These are phyloP conservation scores for Albula goreensis DNA, from an alignment of 2,113 vertebrate genomes.

Conservation along the genomic window DNA sequence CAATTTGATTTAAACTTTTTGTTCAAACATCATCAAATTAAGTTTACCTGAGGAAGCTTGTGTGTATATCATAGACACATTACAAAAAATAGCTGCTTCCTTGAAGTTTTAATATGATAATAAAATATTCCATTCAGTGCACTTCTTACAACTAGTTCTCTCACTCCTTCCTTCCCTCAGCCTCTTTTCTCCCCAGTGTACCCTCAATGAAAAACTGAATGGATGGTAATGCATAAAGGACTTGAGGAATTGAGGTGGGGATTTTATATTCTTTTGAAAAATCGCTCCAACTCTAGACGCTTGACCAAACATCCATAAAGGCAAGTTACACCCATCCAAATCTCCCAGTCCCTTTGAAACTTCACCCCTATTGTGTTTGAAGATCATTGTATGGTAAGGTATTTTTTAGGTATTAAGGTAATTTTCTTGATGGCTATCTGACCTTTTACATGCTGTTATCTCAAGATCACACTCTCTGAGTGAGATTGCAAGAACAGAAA, in stretches of 20 bases:
- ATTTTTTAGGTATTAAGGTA: conserved; percentile 23
- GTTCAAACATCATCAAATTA: too few relatives aligned
- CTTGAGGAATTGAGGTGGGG: conserved; percentile 45
- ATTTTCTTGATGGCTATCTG: conserved; percentile 1
- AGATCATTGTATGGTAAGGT: conserved; percentile 42
- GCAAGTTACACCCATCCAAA: conserved; percentile 55
- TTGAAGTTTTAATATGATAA: not conserved
- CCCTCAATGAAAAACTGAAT: conserved; percentile 21
- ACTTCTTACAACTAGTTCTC: not conserved
- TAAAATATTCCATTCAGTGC: not conserved
- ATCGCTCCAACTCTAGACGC: conserved; percentile 52
- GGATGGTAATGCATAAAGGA: conserved; percentile 43
- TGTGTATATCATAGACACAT: not conserved
- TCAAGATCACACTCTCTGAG: conserved; percentile 36
- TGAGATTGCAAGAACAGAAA: not conserved
- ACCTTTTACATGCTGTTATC: conserved; percentile 47
- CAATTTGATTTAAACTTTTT: too few relatives aligned
- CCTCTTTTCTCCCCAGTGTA: conserved; percentile 31
- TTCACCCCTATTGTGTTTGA: conserved; percentile 51
- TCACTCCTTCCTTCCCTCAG: conserved; percentile 1
- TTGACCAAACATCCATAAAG: conserved; percentile 63
- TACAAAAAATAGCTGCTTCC: not conserved
- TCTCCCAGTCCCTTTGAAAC: conserved; percentile 57
- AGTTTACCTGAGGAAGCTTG: too few relatives aligned
- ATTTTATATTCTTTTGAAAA: conserved; percentile 52